Conservation (phyloP, 1,140 invertebrate genomes). For the Atopsyche davidsoni region DNA sequence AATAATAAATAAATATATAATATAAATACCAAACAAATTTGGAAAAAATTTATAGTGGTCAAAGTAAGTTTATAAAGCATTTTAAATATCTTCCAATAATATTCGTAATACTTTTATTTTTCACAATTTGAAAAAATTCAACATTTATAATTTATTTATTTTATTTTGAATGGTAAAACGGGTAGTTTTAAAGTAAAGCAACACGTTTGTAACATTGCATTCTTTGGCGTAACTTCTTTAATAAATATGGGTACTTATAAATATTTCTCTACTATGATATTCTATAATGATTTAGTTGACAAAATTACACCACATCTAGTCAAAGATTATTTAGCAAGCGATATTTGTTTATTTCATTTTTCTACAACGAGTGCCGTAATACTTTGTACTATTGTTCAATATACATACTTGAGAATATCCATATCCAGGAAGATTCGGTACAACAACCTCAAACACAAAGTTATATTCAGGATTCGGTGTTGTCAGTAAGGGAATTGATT, state of each 20-base stretch:
- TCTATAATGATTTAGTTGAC: constrained; percentile 6
- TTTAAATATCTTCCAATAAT: background rate
- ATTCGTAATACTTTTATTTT: background rate
- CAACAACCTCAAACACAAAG: constrained; percentile 73
- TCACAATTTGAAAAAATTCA: background rate
- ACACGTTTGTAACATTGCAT: too few species aligned
- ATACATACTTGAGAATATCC: constrained; percentile 66
- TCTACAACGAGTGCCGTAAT: background rate
- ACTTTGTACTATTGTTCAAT: background rate
- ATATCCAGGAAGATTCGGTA: constrained; percentile 76
- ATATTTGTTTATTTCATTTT: background rate
- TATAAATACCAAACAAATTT: background rate
- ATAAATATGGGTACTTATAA: background rate
- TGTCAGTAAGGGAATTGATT: constrained; percentile 65
- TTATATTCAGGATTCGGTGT: constrained; percentile 48
- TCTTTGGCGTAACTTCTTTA: background rate
- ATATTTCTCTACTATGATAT: background rate
- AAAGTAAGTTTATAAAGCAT: background rate
- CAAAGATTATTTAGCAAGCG: background rate
- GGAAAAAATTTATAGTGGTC: background rate
- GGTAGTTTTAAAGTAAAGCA: too few species aligned
- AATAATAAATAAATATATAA: background rate
- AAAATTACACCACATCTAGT: background rate
- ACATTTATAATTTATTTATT: too few species aligned
- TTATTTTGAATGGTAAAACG: too few species aligned